Percentiles rank a stretch among this genome's conserved stretches.
These are phyloP conservation scores for Drosophila phalerata DNA, from an alignment of 2,888 invertebrate genomes.

Conservation along the genomic window DNA sequence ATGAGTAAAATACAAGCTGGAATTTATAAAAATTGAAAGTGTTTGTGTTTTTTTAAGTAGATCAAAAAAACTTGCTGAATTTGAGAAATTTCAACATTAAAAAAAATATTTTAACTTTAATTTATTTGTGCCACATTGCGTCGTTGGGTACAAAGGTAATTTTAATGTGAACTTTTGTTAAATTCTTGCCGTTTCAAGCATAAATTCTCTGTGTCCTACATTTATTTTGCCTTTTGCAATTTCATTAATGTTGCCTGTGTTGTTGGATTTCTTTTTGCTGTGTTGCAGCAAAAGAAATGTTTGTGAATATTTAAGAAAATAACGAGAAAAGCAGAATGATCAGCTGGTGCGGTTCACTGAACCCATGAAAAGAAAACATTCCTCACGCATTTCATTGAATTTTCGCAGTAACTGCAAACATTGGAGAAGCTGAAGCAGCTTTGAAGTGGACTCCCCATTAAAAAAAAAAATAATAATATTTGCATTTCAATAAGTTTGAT, in stretches of 20 bases:
- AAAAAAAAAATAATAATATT: conserved; percentile 46
- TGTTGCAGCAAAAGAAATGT: conserved; percentile 1
- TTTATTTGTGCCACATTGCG: conserved; percentile 1
- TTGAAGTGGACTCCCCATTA: not conserved
- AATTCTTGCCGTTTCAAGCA: conserved; percentile 39
- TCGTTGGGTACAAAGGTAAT: conserved; percentile 16
- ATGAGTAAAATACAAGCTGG: not conserved
- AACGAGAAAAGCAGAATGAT: conserved; percentile 18
- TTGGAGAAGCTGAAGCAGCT: not conserved
- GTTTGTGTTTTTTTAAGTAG: not conserved
- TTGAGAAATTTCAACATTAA: not conserved
- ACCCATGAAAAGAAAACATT: conserved; percentile 51
- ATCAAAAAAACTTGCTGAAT: conserved; percentile 2
- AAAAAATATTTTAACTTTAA: not conserved
- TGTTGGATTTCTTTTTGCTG: conserved; percentile 1
- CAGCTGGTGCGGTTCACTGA: conserved; percentile 59
- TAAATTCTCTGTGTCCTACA: conserved; percentile 31
- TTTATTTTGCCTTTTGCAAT: conserved; percentile 18
- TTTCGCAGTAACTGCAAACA: conserved; percentile 30
- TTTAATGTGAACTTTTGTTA: conserved; percentile 9
- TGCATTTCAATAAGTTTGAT: conserved; percentile 73
- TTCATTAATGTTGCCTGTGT: conserved; percentile 22
- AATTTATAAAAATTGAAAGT: not conserved
- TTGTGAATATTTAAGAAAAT: conserved; percentile 19
- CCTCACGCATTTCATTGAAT: conserved; percentile 19